Evolutionary conservation across 35 echinoderm and acorn worm genomes (phyloP).

Genomic region (Anneissia japonica): DNA sequence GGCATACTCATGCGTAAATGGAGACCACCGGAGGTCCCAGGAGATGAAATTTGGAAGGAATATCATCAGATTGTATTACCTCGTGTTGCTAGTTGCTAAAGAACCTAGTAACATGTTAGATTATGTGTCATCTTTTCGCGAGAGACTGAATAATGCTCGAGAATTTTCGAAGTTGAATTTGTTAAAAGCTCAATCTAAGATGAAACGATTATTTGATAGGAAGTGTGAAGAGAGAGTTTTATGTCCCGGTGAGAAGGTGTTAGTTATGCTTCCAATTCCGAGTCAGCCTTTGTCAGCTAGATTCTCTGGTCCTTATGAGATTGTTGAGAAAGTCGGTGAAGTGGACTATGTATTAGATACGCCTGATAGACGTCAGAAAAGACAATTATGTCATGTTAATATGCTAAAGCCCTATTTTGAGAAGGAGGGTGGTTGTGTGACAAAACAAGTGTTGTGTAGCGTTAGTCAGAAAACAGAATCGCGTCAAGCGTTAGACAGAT

Average conservation of each 20-base stretch:
- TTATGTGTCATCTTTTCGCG: constrained; percentile 40
- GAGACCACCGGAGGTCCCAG: too few relatives aligned
- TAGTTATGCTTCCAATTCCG: constrained; percentile 19
- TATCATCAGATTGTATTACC: too few relatives aligned
- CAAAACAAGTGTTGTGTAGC: too few relatives aligned
- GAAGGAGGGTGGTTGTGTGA: not conserved
- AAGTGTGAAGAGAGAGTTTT: not conserved
- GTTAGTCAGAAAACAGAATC: too few relatives aligned
- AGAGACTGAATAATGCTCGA: constrained; percentile 11
- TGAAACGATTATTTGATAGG: constrained; percentile 36
- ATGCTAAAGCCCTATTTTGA: not conserved
- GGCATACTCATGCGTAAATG: too few relatives aligned
- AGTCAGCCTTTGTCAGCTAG: constrained; percentile 14
- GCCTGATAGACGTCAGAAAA: constrained; percentile 1
- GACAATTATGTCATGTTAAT: constrained; percentile 8
- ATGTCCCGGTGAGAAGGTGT: constrained; percentile 13
- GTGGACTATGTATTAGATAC: not conserved
- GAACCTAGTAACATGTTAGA: constrained; percentile 24
- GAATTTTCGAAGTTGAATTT: constrained; percentile 32
- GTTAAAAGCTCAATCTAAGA: constrained; percentile 7
- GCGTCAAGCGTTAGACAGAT: too few relatives aligned
- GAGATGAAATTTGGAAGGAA: too few relatives aligned
- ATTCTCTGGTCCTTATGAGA: not conserved
- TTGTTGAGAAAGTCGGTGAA: not conserved
- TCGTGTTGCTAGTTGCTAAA: not conserved